These are phyloP conservation scores for Mellilla xanthometata DNA, from an alignment of 2,888 invertebrate species.

Conservation along the genomic window DNA sequence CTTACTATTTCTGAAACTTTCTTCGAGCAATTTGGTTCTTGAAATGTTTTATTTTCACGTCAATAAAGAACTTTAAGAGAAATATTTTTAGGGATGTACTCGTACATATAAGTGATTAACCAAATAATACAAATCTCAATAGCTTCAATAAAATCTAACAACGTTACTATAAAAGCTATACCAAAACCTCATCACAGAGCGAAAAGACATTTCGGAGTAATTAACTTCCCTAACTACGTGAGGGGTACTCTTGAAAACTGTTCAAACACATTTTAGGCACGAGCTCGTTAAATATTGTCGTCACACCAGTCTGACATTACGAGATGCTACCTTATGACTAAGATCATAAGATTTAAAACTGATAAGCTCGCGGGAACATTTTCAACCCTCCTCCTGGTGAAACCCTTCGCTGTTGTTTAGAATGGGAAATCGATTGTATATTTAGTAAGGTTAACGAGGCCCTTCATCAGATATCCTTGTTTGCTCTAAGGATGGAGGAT, in stretches of 20 bases:
- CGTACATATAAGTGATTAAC: too few species aligned
- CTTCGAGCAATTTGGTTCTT: too few species aligned
- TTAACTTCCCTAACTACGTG: conserved; percentile 21
- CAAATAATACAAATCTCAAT: too few species aligned
- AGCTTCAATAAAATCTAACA: neutral
- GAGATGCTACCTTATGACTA: neutral
- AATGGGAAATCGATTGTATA: conserved; percentile 25
- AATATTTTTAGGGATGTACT: too few species aligned
- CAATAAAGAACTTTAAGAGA: too few species aligned
- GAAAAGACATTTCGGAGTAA: conserved; percentile 18
- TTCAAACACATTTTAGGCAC: conserved; percentile 48
- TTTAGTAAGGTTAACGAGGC: conserved; percentile 25
- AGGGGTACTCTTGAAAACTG: conserved; percentile 34
- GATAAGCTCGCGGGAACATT: neutral
- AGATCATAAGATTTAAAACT: conserved; percentile 1
- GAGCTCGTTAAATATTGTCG: conserved; percentile 46
- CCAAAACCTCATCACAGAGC: neutral
- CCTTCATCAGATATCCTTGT: conserved; percentile 10
- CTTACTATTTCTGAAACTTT: too few species aligned
- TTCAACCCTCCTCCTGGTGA: conserved; percentile 14
- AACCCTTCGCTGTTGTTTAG: conserved; percentile 20
- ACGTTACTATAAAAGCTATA: neutral
- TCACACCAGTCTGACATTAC: conserved; percentile 1
- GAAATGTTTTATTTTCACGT: too few species aligned
- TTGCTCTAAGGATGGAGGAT: neutral